Percentiles rank a stretch among this genome's conserved stretches.
Evolutionary conservation across 2,797 vertebrate genomes (phyloP).

Genomic region (Hozukius guyotensis): DNA sequence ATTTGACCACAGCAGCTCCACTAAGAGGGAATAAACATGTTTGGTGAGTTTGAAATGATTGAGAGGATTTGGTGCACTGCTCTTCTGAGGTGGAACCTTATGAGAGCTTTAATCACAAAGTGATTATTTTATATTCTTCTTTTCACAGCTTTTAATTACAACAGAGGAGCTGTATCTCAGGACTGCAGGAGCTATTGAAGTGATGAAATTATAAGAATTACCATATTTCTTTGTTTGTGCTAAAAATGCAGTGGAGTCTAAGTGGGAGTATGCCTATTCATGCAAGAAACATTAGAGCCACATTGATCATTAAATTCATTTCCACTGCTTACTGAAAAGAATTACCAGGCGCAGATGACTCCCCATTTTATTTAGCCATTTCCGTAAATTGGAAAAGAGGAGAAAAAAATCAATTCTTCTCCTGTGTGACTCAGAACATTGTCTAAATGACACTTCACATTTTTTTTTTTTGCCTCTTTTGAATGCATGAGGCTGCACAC

Average conservation of each 20-base stretch:
- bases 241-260: slow-evolving; percentile 43
- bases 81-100: slow-evolving; percentile 45
- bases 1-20: slow-evolving; percentile 8
- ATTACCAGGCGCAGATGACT: slow-evolving; percentile 60
- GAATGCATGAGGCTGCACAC: slow-evolving; percentile 40
- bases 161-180: slow-evolving; percentile 54
- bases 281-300: slow-evolving; percentile 59
- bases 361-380: slow-evolving; percentile 64
- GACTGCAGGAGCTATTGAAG: slow-evolving; percentile 56
- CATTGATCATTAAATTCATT: slow-evolving; percentile 70
- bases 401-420: slow-evolving; percentile 52
- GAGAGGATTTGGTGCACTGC: slow-evolving; percentile 18
- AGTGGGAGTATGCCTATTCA: slow-evolving; percentile 58
- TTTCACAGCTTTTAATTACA: slow-evolving; percentile 71
- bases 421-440: slow-evolving; percentile 25
- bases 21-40: slow-evolving; percentile 11
- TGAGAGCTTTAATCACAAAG: slow-evolving; percentile 52
- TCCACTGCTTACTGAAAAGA: slow-evolving; percentile 54
- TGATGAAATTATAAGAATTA: slow-evolving; percentile 72
- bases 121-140: slow-evolving; percentile 61
- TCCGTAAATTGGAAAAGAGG: slow-evolving; percentile 55
- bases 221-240: slow-evolving; percentile 71
- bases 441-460: slow-evolving; percentile 55
- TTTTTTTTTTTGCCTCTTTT: slow-evolving; percentile 24
- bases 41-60: slow-evolving; percentile 15